Evolutionary conservation across 2,888 invertebrate species (phyloP).

Genomic region (Alviniconcha strummeri): DNA sequence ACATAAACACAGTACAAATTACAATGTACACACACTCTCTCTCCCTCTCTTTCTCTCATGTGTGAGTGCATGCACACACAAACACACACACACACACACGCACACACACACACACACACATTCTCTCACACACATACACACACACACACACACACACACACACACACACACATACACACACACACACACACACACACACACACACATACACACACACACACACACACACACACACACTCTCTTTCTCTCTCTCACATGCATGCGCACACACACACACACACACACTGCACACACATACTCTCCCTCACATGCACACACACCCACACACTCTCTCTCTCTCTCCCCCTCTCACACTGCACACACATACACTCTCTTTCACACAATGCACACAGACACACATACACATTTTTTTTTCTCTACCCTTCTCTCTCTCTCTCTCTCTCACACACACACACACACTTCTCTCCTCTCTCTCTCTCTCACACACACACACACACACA

Average conservation of each 20-base stretch:
- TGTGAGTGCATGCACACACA: no score
- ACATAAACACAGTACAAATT: background rate
- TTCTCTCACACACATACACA: background rate
- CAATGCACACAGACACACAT: background rate
- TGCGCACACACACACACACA: background rate
- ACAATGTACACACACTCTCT: background rate
- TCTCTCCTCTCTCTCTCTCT: no score
- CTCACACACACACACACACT: no score
- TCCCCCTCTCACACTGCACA: no score
- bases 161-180: no score
- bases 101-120: slow-evolving; percentile 1
- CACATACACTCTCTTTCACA: no score
- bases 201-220: background rate
- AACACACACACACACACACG: background rate
- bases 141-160: background rate
- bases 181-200: no score
- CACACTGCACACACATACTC: background rate
- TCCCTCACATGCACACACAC: background rate
- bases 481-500: no score
- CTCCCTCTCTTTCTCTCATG: no score
- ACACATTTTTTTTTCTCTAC: background rate
- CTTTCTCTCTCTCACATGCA: background rate
- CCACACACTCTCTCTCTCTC: no score
- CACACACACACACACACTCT: background rate
- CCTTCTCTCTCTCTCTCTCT: background rate